Base-by-base conservation (phyloP, 2,797 vertebrate species). In the Brotogeris chrysoptera region DNA sequence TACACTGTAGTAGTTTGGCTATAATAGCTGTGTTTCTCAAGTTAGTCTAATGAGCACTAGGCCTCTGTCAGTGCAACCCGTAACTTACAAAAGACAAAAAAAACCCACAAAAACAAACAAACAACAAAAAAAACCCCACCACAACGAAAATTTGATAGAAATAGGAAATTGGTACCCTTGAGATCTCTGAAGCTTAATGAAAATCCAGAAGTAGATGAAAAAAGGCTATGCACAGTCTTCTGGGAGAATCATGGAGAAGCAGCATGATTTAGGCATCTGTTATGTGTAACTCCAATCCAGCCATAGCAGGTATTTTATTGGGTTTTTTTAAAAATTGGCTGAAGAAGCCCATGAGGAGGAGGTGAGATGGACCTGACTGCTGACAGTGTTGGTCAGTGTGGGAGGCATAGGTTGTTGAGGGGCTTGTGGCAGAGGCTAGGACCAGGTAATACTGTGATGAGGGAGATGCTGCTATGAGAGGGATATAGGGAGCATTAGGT, bases 281-380 rank as follows among this genome's bases (percentile, higher is more conserved):
- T 1, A 1, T 25, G 34, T 86, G 10, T 69, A 32, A n/a, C 63
- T 92, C 47, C 28, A 63, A 20, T 66, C 13, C 19, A 70, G n/a
- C 13, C 5, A 5, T 19, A 46, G 41, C 13, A 64, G 14, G 11
- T 65, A 9, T 1, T 11, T 16, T 14, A 41, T 41, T 25, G 7
- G 6, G 1, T 19, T 55, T 55, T 55, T n/a, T 28, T 28, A 18
- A 11, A 8, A 25, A 59, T n/a, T 69, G 8, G 10, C 11, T 85
- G 15, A 21, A 13, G 38, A 24, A 32, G 16, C 15, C 2, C 0
- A 0, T 19, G 52, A 80, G 39, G 19, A 81, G 43, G 7, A 39
- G 6, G 5, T 24, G 49, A 36, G 27, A 11, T 74, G 30, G 21
- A 17, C n/a, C 3, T 61, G 25, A 23, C 23, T 57, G 11, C 24